Percentiles rank a stretch among this genome's conserved stretches.
These are phyloP conservation scores for Cebidichthys violaceus DNA, from an alignment of 2,113 vertebrate genomes.

Conservation along the genomic window DNA sequence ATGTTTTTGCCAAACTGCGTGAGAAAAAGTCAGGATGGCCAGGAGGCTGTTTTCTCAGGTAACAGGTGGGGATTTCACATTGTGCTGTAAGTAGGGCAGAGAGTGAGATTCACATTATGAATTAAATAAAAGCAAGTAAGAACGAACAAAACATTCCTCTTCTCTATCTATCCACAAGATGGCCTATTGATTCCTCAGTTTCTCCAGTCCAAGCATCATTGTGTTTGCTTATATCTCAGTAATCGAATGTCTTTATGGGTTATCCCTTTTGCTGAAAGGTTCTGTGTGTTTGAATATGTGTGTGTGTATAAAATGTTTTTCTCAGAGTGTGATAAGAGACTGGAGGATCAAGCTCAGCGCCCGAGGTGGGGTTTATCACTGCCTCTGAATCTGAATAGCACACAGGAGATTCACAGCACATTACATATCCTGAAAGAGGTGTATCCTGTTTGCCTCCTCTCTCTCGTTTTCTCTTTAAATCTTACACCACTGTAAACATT, in stretches of 20 bases:
- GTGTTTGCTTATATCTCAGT: conserved; percentile 26
- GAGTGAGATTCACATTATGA: background rate
- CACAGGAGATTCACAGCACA: conserved; percentile 22
- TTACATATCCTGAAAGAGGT: conserved; percentile 15
- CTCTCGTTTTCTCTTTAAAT: conserved; percentile 16
- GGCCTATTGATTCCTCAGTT: conserved; percentile 49
- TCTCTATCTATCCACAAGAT: conserved; percentile 17
- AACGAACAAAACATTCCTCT: background rate
- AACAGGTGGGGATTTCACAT: conserved; percentile 11
- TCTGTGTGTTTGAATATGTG: background rate
- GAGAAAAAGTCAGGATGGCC: conserved; percentile 1
- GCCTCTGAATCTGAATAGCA: conserved; percentile 50
- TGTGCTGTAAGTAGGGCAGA: background rate
- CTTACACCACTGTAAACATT: conserved; percentile 3
- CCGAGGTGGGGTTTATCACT: conserved; percentile 34
- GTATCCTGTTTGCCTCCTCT: conserved; percentile 8
- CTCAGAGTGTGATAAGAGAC: conserved; percentile 43
- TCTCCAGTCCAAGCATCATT: conserved; percentile 12
- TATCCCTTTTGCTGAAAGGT: conserved; percentile 33
- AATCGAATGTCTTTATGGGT: conserved; percentile 40
- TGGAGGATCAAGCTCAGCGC: conserved; percentile 33
- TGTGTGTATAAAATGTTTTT: conserved; percentile 25
- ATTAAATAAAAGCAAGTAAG: background rate
- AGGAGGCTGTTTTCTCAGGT: conserved; percentile 8
- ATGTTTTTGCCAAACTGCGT: background rate